Conservation (phyloP, 1,140 invertebrate species). For the Phenacoccus solenopsis region DNA sequence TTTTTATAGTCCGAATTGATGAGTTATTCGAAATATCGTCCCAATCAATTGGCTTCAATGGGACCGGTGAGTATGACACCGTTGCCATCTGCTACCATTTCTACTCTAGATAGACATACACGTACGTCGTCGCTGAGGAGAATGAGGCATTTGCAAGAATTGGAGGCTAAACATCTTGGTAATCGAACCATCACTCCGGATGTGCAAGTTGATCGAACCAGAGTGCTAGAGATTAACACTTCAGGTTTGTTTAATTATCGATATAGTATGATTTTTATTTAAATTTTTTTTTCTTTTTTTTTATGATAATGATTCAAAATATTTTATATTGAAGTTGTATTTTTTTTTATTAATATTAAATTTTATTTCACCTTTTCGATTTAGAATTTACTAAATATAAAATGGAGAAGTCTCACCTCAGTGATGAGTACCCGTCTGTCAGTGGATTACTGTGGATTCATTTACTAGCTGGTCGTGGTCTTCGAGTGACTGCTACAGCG, state of each 20-base stretch:
- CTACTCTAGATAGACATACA: slow-evolving; percentile 23
- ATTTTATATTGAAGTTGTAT: no score
- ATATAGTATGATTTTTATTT: not conserved
- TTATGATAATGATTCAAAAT: no score
- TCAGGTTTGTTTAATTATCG: slow-evolving; percentile 24
- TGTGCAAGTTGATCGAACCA: slow-evolving; percentile 25
- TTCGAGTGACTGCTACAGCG: slow-evolving; percentile 48
- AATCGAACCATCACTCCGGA: slow-evolving; percentile 22
- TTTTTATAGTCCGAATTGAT: slow-evolving; percentile 18
- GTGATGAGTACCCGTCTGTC: slow-evolving; percentile 34
- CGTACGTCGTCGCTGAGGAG: slow-evolving; percentile 28
- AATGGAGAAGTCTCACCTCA: slow-evolving; percentile 53
- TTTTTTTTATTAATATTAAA: not conserved
- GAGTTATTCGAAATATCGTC: slow-evolving; percentile 19
- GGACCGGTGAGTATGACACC: slow-evolving; percentile 19
- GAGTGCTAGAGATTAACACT: slow-evolving; percentile 29
- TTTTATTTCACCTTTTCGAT: not conserved
- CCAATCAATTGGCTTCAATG: slow-evolving; percentile 19
- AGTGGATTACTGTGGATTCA: slow-evolving; percentile 86
- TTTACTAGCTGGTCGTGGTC: slow-evolving; percentile 72
- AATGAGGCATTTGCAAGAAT: slow-evolving; percentile 29
- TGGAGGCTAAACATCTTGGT: slow-evolving; percentile 29
- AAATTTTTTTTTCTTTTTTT: not conserved
- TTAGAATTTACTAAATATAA: slow-evolving; percentile 84
- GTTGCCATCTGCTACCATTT: slow-evolving; percentile 21